These are phyloP conservation scores for Diarsia brunnea DNA, from an alignment of 2,888 invertebrate genomes.

Conservation along the genomic window DNA sequence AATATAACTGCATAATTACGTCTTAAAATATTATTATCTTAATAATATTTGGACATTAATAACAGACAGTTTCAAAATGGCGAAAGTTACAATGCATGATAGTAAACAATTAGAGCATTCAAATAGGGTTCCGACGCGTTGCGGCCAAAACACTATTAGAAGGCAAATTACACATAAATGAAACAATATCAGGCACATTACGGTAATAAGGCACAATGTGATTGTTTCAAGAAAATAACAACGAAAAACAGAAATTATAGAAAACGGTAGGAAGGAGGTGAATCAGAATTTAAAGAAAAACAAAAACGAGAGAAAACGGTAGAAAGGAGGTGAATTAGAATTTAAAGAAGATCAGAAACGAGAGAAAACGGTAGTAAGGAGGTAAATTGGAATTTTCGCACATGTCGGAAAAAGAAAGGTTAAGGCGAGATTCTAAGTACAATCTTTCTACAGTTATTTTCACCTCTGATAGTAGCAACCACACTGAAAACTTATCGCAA, in stretches of 20 bases:
- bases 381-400: neutral
- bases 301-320: constrained; percentile 31
- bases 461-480: neutral
- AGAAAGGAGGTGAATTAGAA: constrained; percentile 27
- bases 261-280: constrained; percentile 31
- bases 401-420: constrained; percentile 5
- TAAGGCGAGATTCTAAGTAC: neutral
- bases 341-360: constrained; percentile 24
- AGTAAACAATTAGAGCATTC: constrained; percentile 66
- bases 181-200: constrained; percentile 82
- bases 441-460: neutral
- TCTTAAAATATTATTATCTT: constrained; percentile 36
- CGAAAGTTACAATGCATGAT: constrained; percentile 43
- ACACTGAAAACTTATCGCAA: neutral
- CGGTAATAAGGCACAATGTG: constrained; percentile 85
- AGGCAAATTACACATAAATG: constrained; percentile 70
- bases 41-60: constrained; percentile 31
- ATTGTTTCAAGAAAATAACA: constrained; percentile 68
- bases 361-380: constrained; percentile 35
- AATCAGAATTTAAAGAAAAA: constrained; percentile 6
- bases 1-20: constrained; percentile 9
- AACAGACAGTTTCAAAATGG: neutral
- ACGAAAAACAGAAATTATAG: constrained; percentile 31
- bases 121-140: constrained; percentile 69
- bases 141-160: constrained; percentile 74